These are phyloP conservation scores for Halcyon chelicuti DNA, from an alignment of 2,797 vertebrate species.

Conservation along the genomic window DNA sequence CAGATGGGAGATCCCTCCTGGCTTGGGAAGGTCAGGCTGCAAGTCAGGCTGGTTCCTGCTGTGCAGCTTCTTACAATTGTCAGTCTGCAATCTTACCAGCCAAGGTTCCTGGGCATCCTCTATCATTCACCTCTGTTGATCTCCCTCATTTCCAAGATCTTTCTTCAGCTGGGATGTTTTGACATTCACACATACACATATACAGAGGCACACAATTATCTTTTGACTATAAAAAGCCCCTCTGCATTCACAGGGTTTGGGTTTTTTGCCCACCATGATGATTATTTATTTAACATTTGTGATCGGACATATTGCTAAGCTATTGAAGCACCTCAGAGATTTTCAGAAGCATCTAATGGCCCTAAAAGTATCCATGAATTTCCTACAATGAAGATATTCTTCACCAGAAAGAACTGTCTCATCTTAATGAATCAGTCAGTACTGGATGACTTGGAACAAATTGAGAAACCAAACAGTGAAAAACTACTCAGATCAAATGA, in stretches of 20 bases:
- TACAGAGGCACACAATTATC: neutral
- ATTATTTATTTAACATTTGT: neutral
- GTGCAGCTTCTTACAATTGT: neutral
- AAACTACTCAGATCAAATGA: neutral
- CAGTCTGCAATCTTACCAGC: neutral
- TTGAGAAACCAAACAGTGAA: neutral
- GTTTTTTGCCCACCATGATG: neutral
- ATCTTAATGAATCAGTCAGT: neutral
- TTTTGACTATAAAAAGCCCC: neutral
- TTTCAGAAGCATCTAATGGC: neutral
- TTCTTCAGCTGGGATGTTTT: neutral
- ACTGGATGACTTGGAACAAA: neutral
- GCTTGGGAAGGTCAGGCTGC: neutral
- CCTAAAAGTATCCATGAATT: neutral
- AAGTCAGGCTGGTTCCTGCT: neutral
- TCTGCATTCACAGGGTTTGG: neutral
- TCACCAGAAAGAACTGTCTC: neutral
- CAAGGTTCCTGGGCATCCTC: neutral
- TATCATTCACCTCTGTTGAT: neutral
- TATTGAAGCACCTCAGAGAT: neutral
- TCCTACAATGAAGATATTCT: neutral
- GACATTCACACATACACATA: neutral
- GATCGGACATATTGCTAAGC: neutral
- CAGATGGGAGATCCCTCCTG: neutral
- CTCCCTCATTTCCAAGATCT: neutral